Percentiles rank a stretch among this genome's conserved stretches.
Evolutionary conservation across 64 coral and sea anemone genomes (phyloP).

Genomic region (Montipora efflorescens): DNA sequence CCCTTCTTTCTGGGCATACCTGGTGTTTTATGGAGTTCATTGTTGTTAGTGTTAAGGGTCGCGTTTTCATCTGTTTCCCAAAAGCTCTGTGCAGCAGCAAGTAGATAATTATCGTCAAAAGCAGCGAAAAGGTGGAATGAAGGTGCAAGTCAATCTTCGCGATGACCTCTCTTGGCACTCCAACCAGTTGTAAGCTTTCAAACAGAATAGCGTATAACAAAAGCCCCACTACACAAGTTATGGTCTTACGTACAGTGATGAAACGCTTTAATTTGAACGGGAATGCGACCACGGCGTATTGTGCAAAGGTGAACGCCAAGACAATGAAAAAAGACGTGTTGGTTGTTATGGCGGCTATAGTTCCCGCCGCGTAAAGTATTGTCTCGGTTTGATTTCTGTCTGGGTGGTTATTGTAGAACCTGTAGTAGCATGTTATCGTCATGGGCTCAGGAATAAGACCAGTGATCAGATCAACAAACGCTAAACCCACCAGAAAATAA

Average conservation of each 20-base stretch:
- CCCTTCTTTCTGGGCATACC: not conserved
- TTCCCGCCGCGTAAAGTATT: not conserved
- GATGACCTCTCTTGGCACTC: slow-evolving; percentile 30
- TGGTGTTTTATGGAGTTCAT: not conserved
- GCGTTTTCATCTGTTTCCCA: slow-evolving; percentile 41
- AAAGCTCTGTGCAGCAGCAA: slow-evolving; percentile 67
- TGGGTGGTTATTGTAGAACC: slow-evolving; percentile 25
- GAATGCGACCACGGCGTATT: slow-evolving; percentile 73
- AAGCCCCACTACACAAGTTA: slow-evolving; percentile 36
- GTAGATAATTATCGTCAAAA: slow-evolving; percentile 62
- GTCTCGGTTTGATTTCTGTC: too few relatives aligned
- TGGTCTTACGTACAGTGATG: slow-evolving; percentile 32
- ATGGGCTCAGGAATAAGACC: slow-evolving; percentile 70
- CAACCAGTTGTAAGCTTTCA: slow-evolving; percentile 22
- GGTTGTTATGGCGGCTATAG: not conserved
- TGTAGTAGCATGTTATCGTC: slow-evolving; percentile 60
- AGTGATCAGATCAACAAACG: slow-evolving; percentile 61
- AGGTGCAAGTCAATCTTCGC: slow-evolving; percentile 64
- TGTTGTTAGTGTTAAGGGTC: not conserved
- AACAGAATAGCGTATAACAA: slow-evolving; percentile 60
- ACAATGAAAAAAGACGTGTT: slow-evolving; percentile 77
- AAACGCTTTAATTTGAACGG: slow-evolving; percentile 64
- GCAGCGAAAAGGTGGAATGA: slow-evolving; percentile 68
- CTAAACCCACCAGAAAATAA: slow-evolving; percentile 70
- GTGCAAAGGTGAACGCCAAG: slow-evolving; percentile 77